phyloP scores from a whole-genome alignment of 2,888 invertebrate species.

The Girardia tigrina region DNA sequence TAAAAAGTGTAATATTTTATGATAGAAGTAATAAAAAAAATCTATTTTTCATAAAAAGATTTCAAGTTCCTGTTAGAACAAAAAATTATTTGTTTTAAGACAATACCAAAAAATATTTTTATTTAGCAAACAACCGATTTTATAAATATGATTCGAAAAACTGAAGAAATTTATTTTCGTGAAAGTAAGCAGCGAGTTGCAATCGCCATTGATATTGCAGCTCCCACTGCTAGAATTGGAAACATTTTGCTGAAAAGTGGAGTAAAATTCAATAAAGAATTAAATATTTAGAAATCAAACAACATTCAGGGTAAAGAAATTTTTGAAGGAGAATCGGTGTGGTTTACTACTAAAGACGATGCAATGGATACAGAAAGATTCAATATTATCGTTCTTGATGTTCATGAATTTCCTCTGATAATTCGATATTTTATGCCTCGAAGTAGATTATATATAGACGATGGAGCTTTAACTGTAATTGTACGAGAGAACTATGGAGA shows the following conservation, averaged over 20 bases:
- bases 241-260: too few species aligned
- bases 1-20: too few species aligned
- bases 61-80: too few species aligned
- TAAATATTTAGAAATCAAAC: too few species aligned
- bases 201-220: not conserved
- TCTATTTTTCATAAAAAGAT: too few species aligned
- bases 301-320: not conserved
- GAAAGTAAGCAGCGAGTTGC: constrained; percentile 3
- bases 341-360: not conserved
- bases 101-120: too few species aligned
- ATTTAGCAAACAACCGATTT: not conserved
- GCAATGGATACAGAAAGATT: not conserved
- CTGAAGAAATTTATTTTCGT: not conserved
- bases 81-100: too few species aligned
- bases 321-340: not conserved
- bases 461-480: constrained; percentile 27
- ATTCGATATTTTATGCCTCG: not conserved
- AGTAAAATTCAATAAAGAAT: too few species aligned
- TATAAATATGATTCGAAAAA: not conserved
- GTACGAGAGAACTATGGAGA: constrained; percentile 14
- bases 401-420: not conserved
- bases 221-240: not conserved
- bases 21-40: too few species aligned
- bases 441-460: constrained; percentile 25
- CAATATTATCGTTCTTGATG: not conserved